phyloP scores from a whole-genome alignment of 2,113 vertebrate genomes.

The Apodemus speciosus region DNA sequence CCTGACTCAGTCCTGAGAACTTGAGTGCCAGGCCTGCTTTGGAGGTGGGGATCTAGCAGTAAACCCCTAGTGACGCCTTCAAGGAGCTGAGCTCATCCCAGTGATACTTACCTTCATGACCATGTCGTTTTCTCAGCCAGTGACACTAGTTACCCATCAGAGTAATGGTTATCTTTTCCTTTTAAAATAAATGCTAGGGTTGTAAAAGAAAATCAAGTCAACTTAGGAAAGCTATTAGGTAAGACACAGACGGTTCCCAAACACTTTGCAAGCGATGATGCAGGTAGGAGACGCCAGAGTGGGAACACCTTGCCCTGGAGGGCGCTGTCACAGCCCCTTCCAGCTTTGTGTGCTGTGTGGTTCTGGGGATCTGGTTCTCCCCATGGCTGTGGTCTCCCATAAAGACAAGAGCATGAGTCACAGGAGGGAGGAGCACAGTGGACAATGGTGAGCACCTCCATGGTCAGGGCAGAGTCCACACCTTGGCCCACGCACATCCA shows the following conservation, averaged over 20 bases:
- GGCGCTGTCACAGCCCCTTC: background rate
- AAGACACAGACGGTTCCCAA: background rate
- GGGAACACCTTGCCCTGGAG: background rate
- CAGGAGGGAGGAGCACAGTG: background rate
- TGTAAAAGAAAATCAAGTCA: background rate
- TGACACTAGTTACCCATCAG: background rate
- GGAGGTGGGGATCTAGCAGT: background rate
- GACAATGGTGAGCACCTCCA: background rate
- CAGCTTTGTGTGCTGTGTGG: rapidly evolving
- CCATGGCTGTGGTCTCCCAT: background rate
- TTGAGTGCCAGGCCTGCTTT: background rate
- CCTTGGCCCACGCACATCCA: rapidly evolving
- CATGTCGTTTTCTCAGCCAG: background rate
- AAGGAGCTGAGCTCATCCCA: constrained; percentile 7
- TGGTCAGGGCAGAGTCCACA: background rate
- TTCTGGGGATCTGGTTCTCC: background rate
- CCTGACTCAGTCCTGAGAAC: background rate
- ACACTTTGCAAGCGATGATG: background rate
- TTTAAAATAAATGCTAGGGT: constrained; percentile 55
- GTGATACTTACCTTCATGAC: background rate
- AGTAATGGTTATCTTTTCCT: constrained; percentile 50
- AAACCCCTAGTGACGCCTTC: background rate
- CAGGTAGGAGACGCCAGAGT: background rate
- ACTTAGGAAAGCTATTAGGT: background rate
- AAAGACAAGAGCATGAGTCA: background rate